Evolutionary conservation across 2,797 vertebrate genomes (phyloP), one percentile per base, ranked within the genome.

Genomic region (Podargus strigoides): DNA sequence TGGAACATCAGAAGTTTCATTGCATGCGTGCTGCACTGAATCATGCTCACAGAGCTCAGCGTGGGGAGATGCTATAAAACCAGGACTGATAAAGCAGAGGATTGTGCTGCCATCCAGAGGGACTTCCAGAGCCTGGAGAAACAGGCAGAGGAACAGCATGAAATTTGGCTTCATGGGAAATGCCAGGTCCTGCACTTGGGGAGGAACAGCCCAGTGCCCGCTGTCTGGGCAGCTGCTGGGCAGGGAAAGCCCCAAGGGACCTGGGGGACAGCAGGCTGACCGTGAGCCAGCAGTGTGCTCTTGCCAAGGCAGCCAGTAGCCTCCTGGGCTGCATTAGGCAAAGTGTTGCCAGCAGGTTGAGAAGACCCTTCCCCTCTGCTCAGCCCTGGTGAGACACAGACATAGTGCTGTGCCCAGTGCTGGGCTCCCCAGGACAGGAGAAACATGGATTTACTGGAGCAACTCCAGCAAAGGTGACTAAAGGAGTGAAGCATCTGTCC

Each of bases 31-130:
- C 70, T 75, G 72, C 49, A 16, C 16, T 0, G 1, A 44, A 46
- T 18, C 41, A 3, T 0, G 2, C 41, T 50, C 1, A 9, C 52
- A 15, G 44, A 69, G 53, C 41, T 0, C 22, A 30, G 70, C 0
- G 2, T 17, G 1, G 37, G 23, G 62, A 69, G 37, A n/a, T 3
- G 41, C 37, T 56, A 2, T 17, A 73, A 83, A 70, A 3, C 32
- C 26, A 32, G 14, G 14, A 9, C 2, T 39, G 83, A 44, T 50
- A 30, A 88, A 94, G 76, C 55, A 93, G 90, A 95, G 67, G 30
- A 50, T 23, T 95, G 80, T 96, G 94, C 94, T 96, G 95, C 94
- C 94, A 95, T 90, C 94, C 94, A 94, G 94, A 95, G 94, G 95
- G 91, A 78, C 58, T 70, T 27, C 0, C 8, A 37, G 37, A 89